A percentile compares a stretch with the other conserved stretches of the same genome.
Conservation (phyloP, 2,113 vertebrate species). For the Perca flavescens region DNA sequence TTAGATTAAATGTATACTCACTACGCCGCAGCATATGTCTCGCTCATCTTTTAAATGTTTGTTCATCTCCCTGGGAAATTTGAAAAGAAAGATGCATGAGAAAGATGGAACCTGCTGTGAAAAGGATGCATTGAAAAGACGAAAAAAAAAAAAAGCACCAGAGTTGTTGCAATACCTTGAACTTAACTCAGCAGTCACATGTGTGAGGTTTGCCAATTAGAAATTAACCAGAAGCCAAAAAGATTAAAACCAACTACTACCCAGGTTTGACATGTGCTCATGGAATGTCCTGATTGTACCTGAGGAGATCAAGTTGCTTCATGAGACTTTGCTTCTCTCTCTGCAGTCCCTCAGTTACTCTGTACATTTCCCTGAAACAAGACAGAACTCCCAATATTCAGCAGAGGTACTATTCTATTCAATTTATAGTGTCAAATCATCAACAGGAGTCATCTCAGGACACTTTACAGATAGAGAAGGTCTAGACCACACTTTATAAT, state of each 20-base stretch:
- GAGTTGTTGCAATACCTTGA: background rate
- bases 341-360: constrained; percentile 91
- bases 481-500: no score
- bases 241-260: background rate
- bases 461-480: no score
- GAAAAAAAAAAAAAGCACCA: background rate
- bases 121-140: background rate
- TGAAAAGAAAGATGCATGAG: background rate
- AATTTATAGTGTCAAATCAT: no score
- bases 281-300: constrained; percentile 77
- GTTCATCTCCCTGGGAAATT: constrained; percentile 91
- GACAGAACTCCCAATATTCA: background rate
- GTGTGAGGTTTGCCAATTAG: background rate
- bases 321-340: constrained; percentile 92
- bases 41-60: constrained; percentile 92
- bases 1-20: constrained; percentile 50
- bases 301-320: constrained; percentile 93
- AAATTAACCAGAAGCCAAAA: constrained; percentile 18
- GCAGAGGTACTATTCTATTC: background rate
- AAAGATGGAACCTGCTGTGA: background rate
- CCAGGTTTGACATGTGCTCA: background rate
- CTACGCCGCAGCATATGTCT: constrained; percentile 85
- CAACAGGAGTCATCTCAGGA: no score
- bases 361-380: constrained; percentile 89
- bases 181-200: background rate